Base-by-base conservation (phyloP, 2,113 vertebrate genomes). In the Coptodon bakossiorum region DNA sequence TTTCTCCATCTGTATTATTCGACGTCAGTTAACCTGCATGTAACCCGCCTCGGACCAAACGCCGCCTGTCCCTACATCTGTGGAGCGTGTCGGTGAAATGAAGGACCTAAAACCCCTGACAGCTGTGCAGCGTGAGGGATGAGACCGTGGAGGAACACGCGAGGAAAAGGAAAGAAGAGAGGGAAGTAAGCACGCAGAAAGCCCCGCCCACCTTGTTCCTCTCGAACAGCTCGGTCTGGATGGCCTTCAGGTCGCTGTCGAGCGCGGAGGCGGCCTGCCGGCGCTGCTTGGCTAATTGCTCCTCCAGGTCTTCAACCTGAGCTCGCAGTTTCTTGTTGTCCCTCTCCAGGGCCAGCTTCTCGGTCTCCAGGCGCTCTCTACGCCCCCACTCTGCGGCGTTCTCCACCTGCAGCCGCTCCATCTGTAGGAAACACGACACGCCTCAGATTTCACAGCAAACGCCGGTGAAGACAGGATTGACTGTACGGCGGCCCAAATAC, bases 291-390 rank as follows among this genome's bases (percentile, higher is more conserved):
- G 97, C 96, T 88, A 99, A 92, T 2, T 98, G 97, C 92, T 99
- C 99, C 95, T 99, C 98, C 95, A 99, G 95, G 91, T 99, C 99
- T 90, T 99, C 98, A 0, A 97, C 97, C 95, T 99, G 99, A 0
- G 97, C 96, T 31, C 97, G 95, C 92, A 99, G 97, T 92, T 99
- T 99, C 96, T 99, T 99, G 94, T 99, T 99, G 94, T 99, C 99
- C 31, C 99, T 89, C 94, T 99, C 99, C 81, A 99, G 96, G 61
- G 97, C 98, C 88, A 99, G 97, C 89, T 99, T 99, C 92, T 99
- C 98, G 0, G 99, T 99, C 96, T 99, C 99, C 90, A 99, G 93
- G 4, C 98, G 96, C 96, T 99, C 98, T 6, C 99, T 94, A 48
- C 98, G 97, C 38, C 99, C 98, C 98, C 99, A 99, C 93, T 99